Evolutionary conservation across 1,140 invertebrate species (phyloP).

Genomic region (Sinonovacula constricta): DNA sequence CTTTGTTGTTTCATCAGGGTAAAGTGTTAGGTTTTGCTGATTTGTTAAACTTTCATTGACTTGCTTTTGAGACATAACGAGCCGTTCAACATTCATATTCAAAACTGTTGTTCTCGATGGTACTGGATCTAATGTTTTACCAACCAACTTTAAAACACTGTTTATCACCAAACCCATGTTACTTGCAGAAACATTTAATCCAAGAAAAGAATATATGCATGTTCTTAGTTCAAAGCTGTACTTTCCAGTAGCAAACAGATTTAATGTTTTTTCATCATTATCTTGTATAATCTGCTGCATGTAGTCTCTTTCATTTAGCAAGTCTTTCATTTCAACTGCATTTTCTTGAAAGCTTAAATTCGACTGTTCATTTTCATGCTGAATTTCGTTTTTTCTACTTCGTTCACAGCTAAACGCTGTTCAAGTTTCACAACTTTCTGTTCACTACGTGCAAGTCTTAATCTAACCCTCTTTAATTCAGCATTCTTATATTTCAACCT

Average conservation of each 20-base stretch:
- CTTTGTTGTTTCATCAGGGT: slow-evolving; percentile 56
- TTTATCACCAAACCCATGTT: slow-evolving; percentile 6
- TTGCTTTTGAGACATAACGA: slow-evolving; percentile 31
- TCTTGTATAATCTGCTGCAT: background rate
- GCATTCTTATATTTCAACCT: background rate
- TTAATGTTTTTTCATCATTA: slow-evolving; percentile 6
- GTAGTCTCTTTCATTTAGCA: background rate
- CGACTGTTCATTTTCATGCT: background rate
- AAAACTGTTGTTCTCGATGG: slow-evolving; percentile 2
- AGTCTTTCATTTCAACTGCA: background rate
- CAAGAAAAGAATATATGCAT: slow-evolving; percentile 20
- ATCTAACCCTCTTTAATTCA: slow-evolving; percentile 6
- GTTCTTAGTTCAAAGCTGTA: slow-evolving; percentile 24
- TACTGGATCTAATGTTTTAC: background rate
- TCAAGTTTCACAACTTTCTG: background rate
- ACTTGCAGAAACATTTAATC: slow-evolving; percentile 13
- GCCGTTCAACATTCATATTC: slow-evolving; percentile 46
- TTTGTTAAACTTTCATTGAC: slow-evolving; percentile 34
- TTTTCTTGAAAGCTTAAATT: background rate
- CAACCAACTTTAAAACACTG: slow-evolving; percentile 25
- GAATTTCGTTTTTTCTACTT: background rate
- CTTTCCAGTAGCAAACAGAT: slow-evolving; percentile 12
- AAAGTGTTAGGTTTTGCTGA: slow-evolving; percentile 46
- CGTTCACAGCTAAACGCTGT: background rate
- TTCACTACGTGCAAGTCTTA: background rate